Evolutionary conservation across 37 sponge, comb jelly and placozoan species (phyloP).

Genomic region (Halichondria panicea): DNA sequence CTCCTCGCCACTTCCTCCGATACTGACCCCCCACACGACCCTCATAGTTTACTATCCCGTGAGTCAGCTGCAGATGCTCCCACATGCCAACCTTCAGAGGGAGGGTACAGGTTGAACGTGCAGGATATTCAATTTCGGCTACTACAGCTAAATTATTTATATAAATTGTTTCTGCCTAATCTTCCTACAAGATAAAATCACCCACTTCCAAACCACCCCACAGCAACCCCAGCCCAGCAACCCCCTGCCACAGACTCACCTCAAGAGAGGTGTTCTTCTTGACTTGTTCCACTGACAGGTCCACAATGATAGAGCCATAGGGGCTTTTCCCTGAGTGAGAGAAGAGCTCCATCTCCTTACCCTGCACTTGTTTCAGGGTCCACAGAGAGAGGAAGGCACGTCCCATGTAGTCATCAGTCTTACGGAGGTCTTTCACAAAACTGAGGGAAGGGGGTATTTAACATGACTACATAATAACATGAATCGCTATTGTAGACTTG

Average conservation of each 20-base stretch:
- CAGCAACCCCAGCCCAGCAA: neutral
- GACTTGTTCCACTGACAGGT: conserved; percentile 5
- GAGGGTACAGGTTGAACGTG: no score
- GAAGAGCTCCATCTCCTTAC: conserved; percentile 18
- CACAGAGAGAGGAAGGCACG: conserved; percentile 36
- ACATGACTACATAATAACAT: no score
- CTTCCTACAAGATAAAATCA: no score
- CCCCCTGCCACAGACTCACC: neutral
- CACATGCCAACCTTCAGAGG: neutral
- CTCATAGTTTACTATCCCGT: conserved; percentile 9
- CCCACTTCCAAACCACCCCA: neutral
- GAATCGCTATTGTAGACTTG: no score
- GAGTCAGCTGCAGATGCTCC: conserved; percentile 16
- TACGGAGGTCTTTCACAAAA: conserved; percentile 30
- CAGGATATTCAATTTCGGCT: no score
- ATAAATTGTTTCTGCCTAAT: no score
- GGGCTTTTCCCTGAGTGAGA: conserved; percentile 48
- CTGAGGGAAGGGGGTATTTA: no score
- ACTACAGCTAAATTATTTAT: no score
- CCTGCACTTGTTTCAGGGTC: neutral
- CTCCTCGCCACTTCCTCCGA: conserved; percentile 23
- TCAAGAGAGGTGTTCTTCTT: neutral
- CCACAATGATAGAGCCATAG: conserved; percentile 21
- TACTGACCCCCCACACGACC: conserved; percentile 12
- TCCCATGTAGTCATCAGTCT: conserved; percentile 64